These are phyloP conservation scores for Cephalopachus bancanus DNA, from an alignment of 2,797 vertebrate species.

Conservation along the genomic window DNA sequence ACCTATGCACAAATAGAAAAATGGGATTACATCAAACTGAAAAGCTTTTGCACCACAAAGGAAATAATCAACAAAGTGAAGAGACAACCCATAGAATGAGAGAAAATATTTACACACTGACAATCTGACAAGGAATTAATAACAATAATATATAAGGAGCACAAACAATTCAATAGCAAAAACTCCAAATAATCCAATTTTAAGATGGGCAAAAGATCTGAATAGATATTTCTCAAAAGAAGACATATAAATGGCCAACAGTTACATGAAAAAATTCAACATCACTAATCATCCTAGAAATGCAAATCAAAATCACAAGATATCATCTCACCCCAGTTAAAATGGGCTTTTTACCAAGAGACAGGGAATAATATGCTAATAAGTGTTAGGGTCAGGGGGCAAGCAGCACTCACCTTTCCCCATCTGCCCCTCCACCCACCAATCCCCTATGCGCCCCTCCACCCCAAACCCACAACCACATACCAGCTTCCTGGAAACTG, in stretches of 20 bases:
- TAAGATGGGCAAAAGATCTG: not conserved
- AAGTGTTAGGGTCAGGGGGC: no score
- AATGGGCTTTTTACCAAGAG: not conserved
- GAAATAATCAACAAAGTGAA: not conserved
- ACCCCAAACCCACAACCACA: no score
- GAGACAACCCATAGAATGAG: not conserved
- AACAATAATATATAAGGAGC: not conserved
- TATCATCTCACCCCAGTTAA: not conserved
- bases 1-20: not conserved
- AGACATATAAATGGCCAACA: not conserved
- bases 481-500: no score
- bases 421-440: no score
- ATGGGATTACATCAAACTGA: not conserved
- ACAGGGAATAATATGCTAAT: not conserved
- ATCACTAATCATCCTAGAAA: not conserved
- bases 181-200: not conserved
- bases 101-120: not conserved
- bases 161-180: not conserved
- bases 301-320: not conserved
- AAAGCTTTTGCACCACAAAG: not conserved
- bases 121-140: not conserved
- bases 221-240: not conserved
- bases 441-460: no score
- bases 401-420: no score
- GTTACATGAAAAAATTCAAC: not conserved